Evolutionary conservation across 2,797 vertebrate genomes (phyloP).

Genomic region (Sylvia borin): DNA sequence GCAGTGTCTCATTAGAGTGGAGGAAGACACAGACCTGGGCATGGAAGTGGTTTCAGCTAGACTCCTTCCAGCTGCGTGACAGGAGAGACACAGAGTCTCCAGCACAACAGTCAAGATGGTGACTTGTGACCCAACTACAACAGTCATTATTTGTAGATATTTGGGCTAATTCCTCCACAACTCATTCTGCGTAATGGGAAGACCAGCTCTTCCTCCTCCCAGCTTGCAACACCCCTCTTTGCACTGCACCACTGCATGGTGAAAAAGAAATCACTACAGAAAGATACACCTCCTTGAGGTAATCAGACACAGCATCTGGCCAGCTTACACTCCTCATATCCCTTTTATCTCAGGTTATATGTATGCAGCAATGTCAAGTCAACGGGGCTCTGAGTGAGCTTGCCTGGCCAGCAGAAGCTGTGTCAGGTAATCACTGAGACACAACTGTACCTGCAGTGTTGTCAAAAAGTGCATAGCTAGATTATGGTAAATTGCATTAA

Average conservation of each 20-base stretch:
- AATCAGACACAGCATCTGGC: neutral
- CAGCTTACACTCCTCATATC: neutral
- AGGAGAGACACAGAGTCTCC: neutral
- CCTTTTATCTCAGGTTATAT: neutral
- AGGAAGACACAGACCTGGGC: neutral
- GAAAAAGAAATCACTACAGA: neutral
- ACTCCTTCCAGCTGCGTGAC: neutral
- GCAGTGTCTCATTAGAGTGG: neutral
- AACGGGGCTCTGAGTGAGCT: neutral
- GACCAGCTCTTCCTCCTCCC: neutral
- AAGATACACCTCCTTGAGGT: neutral
- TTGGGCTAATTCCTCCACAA: neutral
- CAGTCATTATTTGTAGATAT: neutral
- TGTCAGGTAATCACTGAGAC: neutral
- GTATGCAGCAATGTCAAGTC: neutral
- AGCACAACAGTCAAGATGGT: neutral
- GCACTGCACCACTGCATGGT: neutral
- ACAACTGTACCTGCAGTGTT: neutral
- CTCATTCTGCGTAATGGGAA: neutral
- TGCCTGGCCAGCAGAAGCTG: neutral
- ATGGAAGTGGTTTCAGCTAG: neutral
- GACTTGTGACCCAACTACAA: neutral
- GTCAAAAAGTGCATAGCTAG: neutral
- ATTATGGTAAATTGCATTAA: neutral
- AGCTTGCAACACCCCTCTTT: neutral